Base-by-base conservation (phyloP, 2,888 invertebrate species). In the Tanypteryx hageni region DNA sequence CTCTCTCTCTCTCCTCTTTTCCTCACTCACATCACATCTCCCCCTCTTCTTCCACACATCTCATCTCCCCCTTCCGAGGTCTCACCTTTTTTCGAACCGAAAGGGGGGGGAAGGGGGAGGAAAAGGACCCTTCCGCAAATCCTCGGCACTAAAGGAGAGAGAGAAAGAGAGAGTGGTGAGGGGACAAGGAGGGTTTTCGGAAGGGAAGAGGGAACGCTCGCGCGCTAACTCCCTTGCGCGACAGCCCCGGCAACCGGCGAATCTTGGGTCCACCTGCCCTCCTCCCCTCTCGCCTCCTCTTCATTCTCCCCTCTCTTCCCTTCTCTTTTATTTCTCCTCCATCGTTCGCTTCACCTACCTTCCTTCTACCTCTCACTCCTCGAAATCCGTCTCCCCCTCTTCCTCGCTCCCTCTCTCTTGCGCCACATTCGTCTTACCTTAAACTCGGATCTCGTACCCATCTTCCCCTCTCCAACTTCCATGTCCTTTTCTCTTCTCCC, bases 111-210 rank as follows among this genome's bases (percentile, higher is more conserved):
- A 64, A 64, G 64, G 18, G 64, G 18, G 64, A 64, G 10, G 16
- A 27, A 81, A 31, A 31, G 82, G 82, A 82, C 82, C 82, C 82
- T 82, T 31, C 10, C 44, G 82, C 16, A 82, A 44, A 82, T 82
- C 31, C 82, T 64, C 3, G 64, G 64, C 2, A 64, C 64, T 44
- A 31, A 14, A 44, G 82, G 3, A 10, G 82, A 27, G 44, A 27
- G 22, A 81, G 18, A 27, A 27, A 14, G 31, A 14, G 16, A 64
- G 64, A 64, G 64, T 4, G 64, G 7, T 2, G 64, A 64, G 64
- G 18, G 64, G 64, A 64, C 64, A 18, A 7, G 64, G 64, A 64
- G 64, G 18, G 64, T 14, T 64, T 16, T 64, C 64, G 64, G 64
- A 14, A 64, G 18, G 18, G 64, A 14, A 64, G 64, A 16, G 18